A percentile compares a stretch with the other conserved stretches of the same genome.
Conservation (phyloP, 1,140 invertebrate genomes). For the Hycleus phaleratus region DNA sequence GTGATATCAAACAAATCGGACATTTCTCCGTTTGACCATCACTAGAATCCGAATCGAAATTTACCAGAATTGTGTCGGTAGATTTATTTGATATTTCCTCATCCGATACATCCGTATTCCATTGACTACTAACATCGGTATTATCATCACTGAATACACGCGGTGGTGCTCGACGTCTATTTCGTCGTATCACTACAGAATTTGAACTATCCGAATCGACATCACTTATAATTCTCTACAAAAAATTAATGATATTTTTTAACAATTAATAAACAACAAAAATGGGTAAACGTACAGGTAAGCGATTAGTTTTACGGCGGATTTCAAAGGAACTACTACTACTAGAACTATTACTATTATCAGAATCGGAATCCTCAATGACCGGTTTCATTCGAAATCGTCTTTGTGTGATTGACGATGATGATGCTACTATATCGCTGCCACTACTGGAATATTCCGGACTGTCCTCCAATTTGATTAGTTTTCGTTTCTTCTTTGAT, state of each 20-base stretch:
- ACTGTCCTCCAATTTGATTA: slow-evolving; percentile 14
- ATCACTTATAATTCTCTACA: slow-evolving; percentile 26
- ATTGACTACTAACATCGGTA: slow-evolving; percentile 14
- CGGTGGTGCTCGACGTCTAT: neutral
- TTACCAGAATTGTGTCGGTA: neutral
- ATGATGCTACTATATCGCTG: slow-evolving; percentile 16
- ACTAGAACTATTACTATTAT: slow-evolving; percentile 19
- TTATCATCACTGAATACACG: slow-evolving; percentile 9
- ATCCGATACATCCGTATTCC: slow-evolving; percentile 22
- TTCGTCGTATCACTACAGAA: slow-evolving; percentile 13
- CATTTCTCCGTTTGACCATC: slow-evolving; percentile 69
- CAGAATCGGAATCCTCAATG: slow-evolving; percentile 21
- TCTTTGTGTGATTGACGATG: slow-evolving; percentile 23
- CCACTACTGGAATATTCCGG: slow-evolving; percentile 15
- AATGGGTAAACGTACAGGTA: slow-evolving; percentile 25
- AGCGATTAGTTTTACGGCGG: slow-evolving; percentile 21
- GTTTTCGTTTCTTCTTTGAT: slow-evolving; percentile 23
- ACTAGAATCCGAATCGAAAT: slow-evolving; percentile 51
- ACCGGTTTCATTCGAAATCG: neutral
- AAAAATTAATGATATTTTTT: slow-evolving; percentile 3
- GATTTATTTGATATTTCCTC: slow-evolving; percentile 1
- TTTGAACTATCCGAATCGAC: slow-evolving; percentile 19
- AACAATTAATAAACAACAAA: neutral
- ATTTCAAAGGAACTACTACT: slow-evolving; percentile 22
- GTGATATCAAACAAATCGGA: slow-evolving; percentile 71